Evolutionary conservation across 2,888 invertebrate species (phyloP).

Genomic region (Cetonia aurata): DNA sequence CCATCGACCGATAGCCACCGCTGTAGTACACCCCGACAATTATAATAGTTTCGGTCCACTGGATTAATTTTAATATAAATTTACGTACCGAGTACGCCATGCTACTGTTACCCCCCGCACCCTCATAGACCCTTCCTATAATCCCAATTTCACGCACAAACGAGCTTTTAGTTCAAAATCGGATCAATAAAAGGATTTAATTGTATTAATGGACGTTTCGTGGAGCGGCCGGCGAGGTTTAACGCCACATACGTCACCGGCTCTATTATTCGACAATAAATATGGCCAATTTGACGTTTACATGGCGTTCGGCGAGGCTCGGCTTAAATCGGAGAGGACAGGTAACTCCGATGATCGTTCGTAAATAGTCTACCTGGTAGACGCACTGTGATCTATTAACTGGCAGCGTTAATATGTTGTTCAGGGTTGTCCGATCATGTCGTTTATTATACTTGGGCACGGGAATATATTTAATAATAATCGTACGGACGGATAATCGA

Average conservation of each 20-base stretch:
- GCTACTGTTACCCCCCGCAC: too few species aligned
- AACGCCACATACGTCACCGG: slow-evolving; percentile 45
- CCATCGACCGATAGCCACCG: too few species aligned
- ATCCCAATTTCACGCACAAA: slow-evolving; percentile 56
- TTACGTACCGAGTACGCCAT: slow-evolving; percentile 54
- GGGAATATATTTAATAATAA: slow-evolving; percentile 25
- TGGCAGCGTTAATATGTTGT: slow-evolving; percentile 20
- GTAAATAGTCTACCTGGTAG: neutral
- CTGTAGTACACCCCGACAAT: slow-evolving; percentile 38
- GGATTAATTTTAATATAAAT: slow-evolving; percentile 58
- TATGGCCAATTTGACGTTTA: slow-evolving; percentile 45
- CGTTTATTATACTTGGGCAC: slow-evolving; percentile 24
- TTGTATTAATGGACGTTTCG: slow-evolving; percentile 52
- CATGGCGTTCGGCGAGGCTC: slow-evolving; percentile 17
- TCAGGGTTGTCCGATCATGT: slow-evolving; percentile 25
- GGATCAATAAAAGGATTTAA: slow-evolving; percentile 58
- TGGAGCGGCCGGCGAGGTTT: slow-evolving; percentile 37
- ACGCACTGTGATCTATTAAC: neutral
- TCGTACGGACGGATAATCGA: neutral
- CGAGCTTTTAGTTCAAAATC: slow-evolving; percentile 52
- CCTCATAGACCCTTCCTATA: slow-evolving; percentile 45
- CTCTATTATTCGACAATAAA: slow-evolving; percentile 46
- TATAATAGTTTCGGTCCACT: slow-evolving; percentile 45
- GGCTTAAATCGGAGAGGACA: neutral
- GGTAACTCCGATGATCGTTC: slow-evolving; percentile 2